These are phyloP conservation scores for Calliopsis andreniformis DNA, from an alignment of 1,140 invertebrate species.

Conservation along the genomic window DNA sequence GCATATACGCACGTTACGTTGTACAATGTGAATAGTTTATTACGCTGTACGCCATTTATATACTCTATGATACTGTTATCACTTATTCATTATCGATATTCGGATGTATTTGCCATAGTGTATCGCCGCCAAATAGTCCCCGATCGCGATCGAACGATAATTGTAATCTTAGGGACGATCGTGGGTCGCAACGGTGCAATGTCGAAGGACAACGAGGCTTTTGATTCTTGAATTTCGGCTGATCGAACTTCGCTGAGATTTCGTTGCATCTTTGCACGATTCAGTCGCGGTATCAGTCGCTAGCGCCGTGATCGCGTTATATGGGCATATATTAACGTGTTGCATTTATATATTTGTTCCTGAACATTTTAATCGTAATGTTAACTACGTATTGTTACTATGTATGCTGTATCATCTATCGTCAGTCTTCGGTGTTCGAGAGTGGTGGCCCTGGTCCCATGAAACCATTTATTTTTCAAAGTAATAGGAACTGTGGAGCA, in stretches of 20 bases:
- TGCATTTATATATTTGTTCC: conserved; percentile 66
- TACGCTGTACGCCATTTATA: conserved; percentile 65
- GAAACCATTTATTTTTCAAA: too few relatives aligned
- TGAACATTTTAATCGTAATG: conserved; percentile 61
- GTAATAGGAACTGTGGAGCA: too few relatives aligned
- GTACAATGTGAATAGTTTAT: conserved; percentile 78
- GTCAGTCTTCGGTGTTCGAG: conserved; percentile 1
- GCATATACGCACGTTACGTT: conserved; percentile 70
- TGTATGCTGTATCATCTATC: conserved; percentile 39
- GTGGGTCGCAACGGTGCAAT: conserved; percentile 10
- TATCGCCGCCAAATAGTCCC: conserved; percentile 36
- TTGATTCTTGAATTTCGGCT: background rate
- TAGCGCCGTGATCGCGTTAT: background rate
- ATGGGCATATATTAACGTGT: conserved; percentile 48
- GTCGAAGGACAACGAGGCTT: background rate
- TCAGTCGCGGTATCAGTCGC: conserved; percentile 13
- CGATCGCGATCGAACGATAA: conserved; percentile 9
- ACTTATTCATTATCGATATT: conserved; percentile 59
- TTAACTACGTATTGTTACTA: conserved; percentile 55
- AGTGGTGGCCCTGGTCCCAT: background rate
- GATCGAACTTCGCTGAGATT: background rate
- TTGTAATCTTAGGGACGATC: background rate
- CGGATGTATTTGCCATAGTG: conserved; percentile 49
- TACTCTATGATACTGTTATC: conserved; percentile 64
- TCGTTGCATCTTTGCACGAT: conserved; percentile 21